Evolutionary conservation across 2,797 vertebrate species (phyloP).

Genomic region (Acanthurus tractus): DNA sequence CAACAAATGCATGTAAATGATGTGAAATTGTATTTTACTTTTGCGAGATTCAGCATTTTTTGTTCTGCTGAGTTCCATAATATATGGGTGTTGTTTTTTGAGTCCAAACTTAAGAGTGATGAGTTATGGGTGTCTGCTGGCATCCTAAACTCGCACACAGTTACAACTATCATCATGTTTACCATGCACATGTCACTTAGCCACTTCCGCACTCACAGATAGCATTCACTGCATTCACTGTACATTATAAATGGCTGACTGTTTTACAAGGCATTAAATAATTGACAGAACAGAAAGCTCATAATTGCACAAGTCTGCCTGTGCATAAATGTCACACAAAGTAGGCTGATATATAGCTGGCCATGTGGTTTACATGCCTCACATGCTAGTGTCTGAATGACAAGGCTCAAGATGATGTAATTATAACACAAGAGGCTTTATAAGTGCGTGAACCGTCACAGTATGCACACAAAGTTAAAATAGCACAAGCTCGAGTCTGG

Average conservation of each 20-base stretch:
- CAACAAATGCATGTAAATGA: slow-evolving; percentile 15
- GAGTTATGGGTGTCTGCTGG: slow-evolving; percentile 47
- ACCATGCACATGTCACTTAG: slow-evolving; percentile 40
- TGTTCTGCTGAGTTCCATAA: slow-evolving; percentile 6
- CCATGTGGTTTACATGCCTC: slow-evolving; percentile 77
- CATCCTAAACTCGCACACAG: slow-evolving; percentile 37
- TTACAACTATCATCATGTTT: slow-evolving; percentile 52
- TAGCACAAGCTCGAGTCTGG: slow-evolving; percentile 60
- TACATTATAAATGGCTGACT: slow-evolving; percentile 69
- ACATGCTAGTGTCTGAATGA: slow-evolving; percentile 81
- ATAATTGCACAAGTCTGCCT: slow-evolving; percentile 77
- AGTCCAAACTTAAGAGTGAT: slow-evolving; percentile 40
- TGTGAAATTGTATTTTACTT: neutral
- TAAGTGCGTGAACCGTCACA: slow-evolving; percentile 64
- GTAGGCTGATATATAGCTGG: slow-evolving; percentile 81
- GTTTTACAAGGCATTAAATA: slow-evolving; percentile 84
- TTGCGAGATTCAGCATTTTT: slow-evolving; percentile 1
- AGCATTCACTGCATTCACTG: slow-evolving; percentile 56
- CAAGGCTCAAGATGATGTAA: slow-evolving; percentile 79
- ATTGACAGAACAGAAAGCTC: slow-evolving; percentile 81
- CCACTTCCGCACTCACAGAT: slow-evolving; percentile 46
- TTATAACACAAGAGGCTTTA: slow-evolving; percentile 77
- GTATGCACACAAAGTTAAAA: slow-evolving; percentile 66
- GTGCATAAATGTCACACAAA: slow-evolving; percentile 85
- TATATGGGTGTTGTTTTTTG: slow-evolving; percentile 26